Evolutionary conservation across 2,888 invertebrate genomes (phyloP).

Genomic region (Diachrysia chrysitis): DNA sequence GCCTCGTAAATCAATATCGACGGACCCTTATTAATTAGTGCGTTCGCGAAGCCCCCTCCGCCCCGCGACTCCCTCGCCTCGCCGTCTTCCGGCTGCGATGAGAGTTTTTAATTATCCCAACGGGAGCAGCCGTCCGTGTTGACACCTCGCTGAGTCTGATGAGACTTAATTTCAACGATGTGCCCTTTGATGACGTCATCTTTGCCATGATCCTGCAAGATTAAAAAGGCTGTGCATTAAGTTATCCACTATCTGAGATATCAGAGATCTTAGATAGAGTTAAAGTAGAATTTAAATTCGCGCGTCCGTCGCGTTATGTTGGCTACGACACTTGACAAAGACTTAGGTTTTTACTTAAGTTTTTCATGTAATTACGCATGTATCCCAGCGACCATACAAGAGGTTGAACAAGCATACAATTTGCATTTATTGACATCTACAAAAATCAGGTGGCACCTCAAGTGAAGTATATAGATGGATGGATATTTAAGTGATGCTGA

Average conservation of each 20-base stretch:
- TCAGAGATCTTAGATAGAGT: neutral
- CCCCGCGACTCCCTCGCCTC: constrained; percentile 49
- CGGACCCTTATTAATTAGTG: constrained; percentile 89
- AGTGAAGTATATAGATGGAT: constrained; percentile 9
- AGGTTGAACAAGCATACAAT: too few species aligned
- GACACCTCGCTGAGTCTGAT: constrained; percentile 75
- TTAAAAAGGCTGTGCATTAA: constrained; percentile 22
- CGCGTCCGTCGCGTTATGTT: too few species aligned
- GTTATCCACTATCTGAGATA: neutral
- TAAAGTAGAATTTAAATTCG: neutral
- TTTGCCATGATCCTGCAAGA: constrained; percentile 27
- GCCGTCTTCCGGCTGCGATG: constrained; percentile 68
- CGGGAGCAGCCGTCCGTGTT: constrained; percentile 70
- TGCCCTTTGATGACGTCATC: constrained; percentile 52
- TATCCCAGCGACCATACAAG: too few species aligned
- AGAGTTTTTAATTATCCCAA: constrained; percentile 87
- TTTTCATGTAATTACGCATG: too few species aligned
- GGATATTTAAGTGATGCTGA: constrained; percentile 12
- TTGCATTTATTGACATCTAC: too few species aligned
- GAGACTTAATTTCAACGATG: constrained; percentile 62
- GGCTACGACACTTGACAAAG: too few species aligned
- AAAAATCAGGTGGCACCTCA: constrained; percentile 7
- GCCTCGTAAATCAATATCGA: constrained; percentile 88
- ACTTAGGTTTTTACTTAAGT: too few species aligned
- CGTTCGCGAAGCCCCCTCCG: constrained; percentile 75